Conservation (phyloP, 2,113 vertebrate species). For the Cinclus mexicanus region DNA sequence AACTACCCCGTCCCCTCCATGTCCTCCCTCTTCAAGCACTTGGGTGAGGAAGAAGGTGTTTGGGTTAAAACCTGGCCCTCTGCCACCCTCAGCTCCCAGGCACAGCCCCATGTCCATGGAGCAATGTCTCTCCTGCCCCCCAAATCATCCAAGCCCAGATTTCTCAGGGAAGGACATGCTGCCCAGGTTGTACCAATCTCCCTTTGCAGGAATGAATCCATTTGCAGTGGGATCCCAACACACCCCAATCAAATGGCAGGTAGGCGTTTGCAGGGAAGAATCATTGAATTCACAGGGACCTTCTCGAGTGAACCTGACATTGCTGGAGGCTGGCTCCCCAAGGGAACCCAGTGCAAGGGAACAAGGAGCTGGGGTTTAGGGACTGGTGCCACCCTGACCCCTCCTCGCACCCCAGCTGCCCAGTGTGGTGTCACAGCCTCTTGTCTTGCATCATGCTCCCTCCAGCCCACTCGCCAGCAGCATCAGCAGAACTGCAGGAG, state of each 20-base stretch:
- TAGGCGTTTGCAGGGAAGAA: background rate
- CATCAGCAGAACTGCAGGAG: constrained; percentile 78
- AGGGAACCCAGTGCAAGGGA: background rate
- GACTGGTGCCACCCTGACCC: background rate
- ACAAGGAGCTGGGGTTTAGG: background rate
- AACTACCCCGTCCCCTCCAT: background rate
- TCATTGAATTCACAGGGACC: background rate
- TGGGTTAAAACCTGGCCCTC: background rate
- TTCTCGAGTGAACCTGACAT: background rate
- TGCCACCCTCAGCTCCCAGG: background rate
- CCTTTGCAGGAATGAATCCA: background rate
- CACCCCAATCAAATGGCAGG: background rate
- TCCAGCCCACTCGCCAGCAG: background rate
- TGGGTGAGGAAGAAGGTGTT: background rate
- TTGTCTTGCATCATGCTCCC: background rate
- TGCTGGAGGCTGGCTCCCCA: accelerated
- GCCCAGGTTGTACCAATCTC: background rate
- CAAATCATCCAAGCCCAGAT: background rate
- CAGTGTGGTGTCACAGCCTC: background rate
- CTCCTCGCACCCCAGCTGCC: background rate
- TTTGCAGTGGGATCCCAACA: background rate
- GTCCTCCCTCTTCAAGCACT: background rate
- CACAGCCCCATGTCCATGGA: background rate
- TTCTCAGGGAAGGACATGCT: background rate
- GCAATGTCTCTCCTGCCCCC: background rate